Conservation (phyloP, 2,797 vertebrate genomes). For the Rallus crepitans region DNA sequence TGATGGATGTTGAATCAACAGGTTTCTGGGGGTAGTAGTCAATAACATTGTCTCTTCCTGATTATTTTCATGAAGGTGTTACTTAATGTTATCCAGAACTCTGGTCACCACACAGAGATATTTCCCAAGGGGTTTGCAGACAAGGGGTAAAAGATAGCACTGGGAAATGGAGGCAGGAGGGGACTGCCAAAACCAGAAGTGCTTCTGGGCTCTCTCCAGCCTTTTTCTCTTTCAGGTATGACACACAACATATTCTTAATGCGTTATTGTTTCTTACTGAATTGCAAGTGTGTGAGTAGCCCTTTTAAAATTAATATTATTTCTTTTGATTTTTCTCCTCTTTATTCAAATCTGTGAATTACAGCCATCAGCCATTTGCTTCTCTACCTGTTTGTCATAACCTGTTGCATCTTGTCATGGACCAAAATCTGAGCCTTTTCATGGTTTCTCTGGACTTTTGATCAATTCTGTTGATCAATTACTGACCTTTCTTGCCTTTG, state of each 20-base stretch:
- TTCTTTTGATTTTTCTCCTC: neutral
- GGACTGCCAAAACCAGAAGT: neutral
- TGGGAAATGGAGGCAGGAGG: neutral
- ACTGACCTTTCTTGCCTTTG: neutral
- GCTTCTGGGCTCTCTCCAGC: neutral
- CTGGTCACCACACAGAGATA: neutral
- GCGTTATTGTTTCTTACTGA: neutral
- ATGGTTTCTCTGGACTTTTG: neutral
- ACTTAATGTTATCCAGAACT: neutral
- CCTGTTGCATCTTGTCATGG: neutral
- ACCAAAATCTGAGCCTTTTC: neutral
- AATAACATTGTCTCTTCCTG: neutral
- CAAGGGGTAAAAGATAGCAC: neutral
- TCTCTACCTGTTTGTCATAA: neutral
- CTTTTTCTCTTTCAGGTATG: neutral
- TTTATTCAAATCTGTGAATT: neutral
- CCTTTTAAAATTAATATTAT: neutral
- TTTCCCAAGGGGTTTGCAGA: neutral
- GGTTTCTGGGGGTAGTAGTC: fast-evolving
- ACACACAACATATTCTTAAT: neutral
- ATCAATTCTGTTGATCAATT: neutral
- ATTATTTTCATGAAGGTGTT: neutral
- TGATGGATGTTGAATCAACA: neutral
- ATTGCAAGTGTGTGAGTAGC: neutral
- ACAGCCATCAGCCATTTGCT: neutral